Evolutionary conservation across 2,888 invertebrate genomes (phyloP).

Genomic region (Halictus quadricinctus): DNA sequence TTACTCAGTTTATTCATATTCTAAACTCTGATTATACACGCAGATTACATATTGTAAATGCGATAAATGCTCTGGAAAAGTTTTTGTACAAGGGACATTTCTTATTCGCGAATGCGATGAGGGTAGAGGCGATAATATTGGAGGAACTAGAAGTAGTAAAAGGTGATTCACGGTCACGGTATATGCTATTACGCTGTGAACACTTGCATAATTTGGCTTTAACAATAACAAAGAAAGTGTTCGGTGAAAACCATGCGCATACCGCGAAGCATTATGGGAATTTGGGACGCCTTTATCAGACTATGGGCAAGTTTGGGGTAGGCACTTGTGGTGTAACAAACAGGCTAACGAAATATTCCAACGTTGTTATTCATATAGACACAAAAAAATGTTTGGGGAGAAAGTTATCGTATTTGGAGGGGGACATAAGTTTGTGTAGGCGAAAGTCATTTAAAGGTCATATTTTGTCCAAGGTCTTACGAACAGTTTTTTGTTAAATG

Average conservation of each 20-base stretch:
- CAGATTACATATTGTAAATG: conserved; percentile 89
- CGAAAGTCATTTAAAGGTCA: no score
- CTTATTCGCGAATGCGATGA: conserved; percentile 93
- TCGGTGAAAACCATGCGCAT: conserved; percentile 97
- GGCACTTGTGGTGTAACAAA: conserved; percentile 4
- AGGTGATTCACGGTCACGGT: conserved; percentile 80
- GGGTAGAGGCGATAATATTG: conserved; percentile 95
- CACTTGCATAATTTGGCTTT: conserved; percentile 92
- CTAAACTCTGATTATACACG: conserved; percentile 60
- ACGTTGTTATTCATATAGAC: no score
- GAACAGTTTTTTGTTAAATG: no score
- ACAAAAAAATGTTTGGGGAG: no score
- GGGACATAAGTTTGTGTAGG: no score
- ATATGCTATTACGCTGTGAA: conserved; percentile 87
- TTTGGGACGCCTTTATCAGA: conserved; percentile 96
- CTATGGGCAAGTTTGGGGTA: conserved; percentile 93
- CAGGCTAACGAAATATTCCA: background rate
- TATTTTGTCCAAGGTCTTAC: no score
- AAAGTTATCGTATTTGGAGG: no score
- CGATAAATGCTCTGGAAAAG: conserved; percentile 91
- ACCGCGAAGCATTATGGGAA: conserved; percentile 98
- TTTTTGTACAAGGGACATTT: conserved; percentile 92
- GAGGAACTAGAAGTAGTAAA: conserved; percentile 96
- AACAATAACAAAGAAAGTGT: conserved; percentile 90
- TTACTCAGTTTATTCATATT: background rate